Base-by-base conservation (phyloP, 2,888 invertebrate genomes). In the Temnothorax rugatulus region DNA sequence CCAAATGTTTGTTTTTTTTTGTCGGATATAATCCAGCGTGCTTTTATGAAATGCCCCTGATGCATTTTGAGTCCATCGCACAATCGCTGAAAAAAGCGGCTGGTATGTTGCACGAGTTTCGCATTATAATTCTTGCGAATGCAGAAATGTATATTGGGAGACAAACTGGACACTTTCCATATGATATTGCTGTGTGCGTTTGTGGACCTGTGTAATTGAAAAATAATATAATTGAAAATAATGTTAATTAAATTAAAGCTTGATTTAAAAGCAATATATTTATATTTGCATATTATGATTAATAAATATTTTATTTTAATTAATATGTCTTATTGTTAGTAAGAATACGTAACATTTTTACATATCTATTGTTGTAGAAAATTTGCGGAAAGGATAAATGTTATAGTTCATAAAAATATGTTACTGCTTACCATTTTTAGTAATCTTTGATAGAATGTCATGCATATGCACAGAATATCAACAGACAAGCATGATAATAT, bases 401-500 rank as follows among this genome's bases (percentile, higher is more conserved):
- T 76, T n/a, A 7, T 29, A 29, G 29, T 29, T 29, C 4, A 29
- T 47, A 29, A 44, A 54, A 21, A 21, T 8, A 25, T 13, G 25
- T 74, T 63, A 68, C 5, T 8, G 44, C 76, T 76, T 44, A 82
- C 54, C 61, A 47, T 21, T 47, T 63, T 29, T 59, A 18, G 7
- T 52, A 61, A 44, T 13, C 13, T 68, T 34, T 52, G 25, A 82
- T 54, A 66, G 4, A 57, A 57, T 9, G 9, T 87, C 86, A 91
- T 74, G 85, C 71, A 54, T 87, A 87, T 7, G 92, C 92, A 73
- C 93, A 93, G 66, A 93, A 91, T 71, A 93, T 86, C 15, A 93
- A 84, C 2, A 93, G 82, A 50, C 92, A 92, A 1, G 89, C 87
- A 77, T 93, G 91, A 68, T 93, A 93, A 88, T 93, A 93, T 81